Conservation (phyloP, 2,113 vertebrate species). For the Phyllostomus discolor region DNA sequence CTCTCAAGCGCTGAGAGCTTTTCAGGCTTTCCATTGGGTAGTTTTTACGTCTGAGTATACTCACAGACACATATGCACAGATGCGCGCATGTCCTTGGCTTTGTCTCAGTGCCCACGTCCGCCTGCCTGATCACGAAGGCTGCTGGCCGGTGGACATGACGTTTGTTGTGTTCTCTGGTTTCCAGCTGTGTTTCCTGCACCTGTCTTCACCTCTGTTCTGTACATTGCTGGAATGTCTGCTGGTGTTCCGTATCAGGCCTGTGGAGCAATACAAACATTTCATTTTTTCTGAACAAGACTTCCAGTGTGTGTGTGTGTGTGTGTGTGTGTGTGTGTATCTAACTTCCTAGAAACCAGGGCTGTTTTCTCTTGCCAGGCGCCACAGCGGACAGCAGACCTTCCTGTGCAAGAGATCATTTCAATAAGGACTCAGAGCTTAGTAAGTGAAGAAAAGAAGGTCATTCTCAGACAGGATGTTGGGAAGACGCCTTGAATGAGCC, state of each 20-base stretch:
- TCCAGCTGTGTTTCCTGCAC: slow-evolving; percentile 45
- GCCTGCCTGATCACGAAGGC: background rate
- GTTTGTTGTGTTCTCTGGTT: rapidly evolving
- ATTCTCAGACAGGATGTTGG: slow-evolving; percentile 83
- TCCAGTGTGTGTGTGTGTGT: background rate
- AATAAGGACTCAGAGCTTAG: slow-evolving; percentile 68
- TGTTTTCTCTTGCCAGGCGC: slow-evolving; percentile 82
- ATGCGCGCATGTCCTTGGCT: background rate
- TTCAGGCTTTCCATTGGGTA: background rate
- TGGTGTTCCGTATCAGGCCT: slow-evolving; percentile 62
- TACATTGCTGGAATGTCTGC: slow-evolving; percentile 68
- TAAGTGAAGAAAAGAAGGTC: slow-evolving; percentile 77
- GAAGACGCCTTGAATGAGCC: slow-evolving; percentile 77
- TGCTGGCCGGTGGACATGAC: rapidly evolving
- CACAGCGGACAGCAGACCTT: slow-evolving; percentile 71
- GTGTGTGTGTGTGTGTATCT: slow-evolving; percentile 28
- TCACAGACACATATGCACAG: rapidly evolving
- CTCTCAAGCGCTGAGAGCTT: background rate
- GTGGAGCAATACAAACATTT: slow-evolving; percentile 75
- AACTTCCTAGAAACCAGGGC: slow-evolving; percentile 77
- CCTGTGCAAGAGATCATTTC: slow-evolving; percentile 80
- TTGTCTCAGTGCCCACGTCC: background rate
- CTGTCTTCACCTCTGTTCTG: slow-evolving; percentile 60
- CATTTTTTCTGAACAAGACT: slow-evolving; percentile 68
- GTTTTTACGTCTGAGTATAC: background rate